Evolutionary conservation across 2,888 invertebrate species (phyloP), one percentile per base, ranked within the genome.

Genomic region (Drosophila sordidula): DNA sequence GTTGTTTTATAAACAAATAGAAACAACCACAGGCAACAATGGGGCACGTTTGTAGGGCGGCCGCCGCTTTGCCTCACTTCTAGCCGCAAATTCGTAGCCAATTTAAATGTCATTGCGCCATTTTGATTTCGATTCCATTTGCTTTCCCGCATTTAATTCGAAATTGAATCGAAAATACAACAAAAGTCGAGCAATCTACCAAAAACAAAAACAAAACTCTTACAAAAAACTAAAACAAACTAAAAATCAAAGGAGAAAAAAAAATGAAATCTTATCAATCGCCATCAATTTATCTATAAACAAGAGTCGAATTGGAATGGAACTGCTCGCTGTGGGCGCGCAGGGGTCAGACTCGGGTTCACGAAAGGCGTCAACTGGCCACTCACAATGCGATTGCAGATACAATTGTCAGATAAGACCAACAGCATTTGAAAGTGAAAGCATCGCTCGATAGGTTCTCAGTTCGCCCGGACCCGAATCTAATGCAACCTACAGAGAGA

Each of bases 31-130:
- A 54, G 56, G 46, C 77, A 72, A 59, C 80, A 83, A 69, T 71
- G 67, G 64, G 64, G 72, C 79, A 85, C 59, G 86, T 82, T 79
- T 66, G 65, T 65, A 67, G 79, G 85, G 85, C 81, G 63, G 71
- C 26, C 46, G 54, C 49, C 29, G 75, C 52, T 71, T 51, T 51
- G 47, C 38, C 16, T 72, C 41, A 36, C 66, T 70, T 70, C 70
- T 70, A 64, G 74, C 78, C 68, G 38, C 74, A 68, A 87, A 69
- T 80, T 84, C 67, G 87, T 74, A 66, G 67, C 73, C 84, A 89
- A 84, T 84, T 89, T 81, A 87, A 89, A 89, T 87, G 89, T 80
- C 87, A 84, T 89, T 89, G 78, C 82, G 86, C 77, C 88, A 82
- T 82, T 87, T 77, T 70, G 69, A 88, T 72, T 85, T 73, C 61